These are phyloP conservation scores for Aculops lycopersici DNA, from an alignment of 1,140 invertebrate species.

Conservation along the genomic window DNA sequence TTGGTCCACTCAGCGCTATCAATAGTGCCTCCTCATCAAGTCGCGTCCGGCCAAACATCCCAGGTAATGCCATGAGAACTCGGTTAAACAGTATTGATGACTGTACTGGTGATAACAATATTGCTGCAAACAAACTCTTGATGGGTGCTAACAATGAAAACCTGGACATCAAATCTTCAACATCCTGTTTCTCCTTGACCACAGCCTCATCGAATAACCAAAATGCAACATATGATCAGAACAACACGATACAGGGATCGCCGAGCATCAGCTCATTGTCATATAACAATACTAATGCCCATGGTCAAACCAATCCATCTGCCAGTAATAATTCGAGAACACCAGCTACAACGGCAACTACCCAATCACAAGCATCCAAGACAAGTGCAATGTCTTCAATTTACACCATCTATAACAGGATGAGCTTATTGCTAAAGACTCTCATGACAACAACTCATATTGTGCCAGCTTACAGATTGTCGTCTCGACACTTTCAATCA, in stretches of 20 bases:
- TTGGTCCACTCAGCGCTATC: no score
- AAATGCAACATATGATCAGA: no score
- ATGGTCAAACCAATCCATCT: background rate
- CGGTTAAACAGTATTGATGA: no score
- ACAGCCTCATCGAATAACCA: no score
- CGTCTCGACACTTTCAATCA: slow-evolving; percentile 38
- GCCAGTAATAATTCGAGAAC: background rate
- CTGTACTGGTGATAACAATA: slow-evolving; percentile 1
- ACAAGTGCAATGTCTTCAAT: slow-evolving; percentile 1
- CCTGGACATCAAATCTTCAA: background rate
- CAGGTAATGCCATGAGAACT: no score
- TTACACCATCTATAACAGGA: slow-evolving; percentile 52
- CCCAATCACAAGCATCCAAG: no score
- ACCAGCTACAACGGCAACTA: no score
- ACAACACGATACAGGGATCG: no score
- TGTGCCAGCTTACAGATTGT: slow-evolving; percentile 57
- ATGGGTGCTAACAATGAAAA: background rate
- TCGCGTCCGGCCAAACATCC: no score
- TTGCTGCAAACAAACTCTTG: background rate
- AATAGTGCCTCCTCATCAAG: no score
- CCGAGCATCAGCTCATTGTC: no score
- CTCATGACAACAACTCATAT: slow-evolving; percentile 52
- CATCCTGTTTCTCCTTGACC: background rate
- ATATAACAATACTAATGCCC: no score
- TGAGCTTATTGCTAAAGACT: slow-evolving; percentile 61